Conservation (phyloP, 92 coral and sea anemone species). For the Epizoanthus illoricatus region DNA sequence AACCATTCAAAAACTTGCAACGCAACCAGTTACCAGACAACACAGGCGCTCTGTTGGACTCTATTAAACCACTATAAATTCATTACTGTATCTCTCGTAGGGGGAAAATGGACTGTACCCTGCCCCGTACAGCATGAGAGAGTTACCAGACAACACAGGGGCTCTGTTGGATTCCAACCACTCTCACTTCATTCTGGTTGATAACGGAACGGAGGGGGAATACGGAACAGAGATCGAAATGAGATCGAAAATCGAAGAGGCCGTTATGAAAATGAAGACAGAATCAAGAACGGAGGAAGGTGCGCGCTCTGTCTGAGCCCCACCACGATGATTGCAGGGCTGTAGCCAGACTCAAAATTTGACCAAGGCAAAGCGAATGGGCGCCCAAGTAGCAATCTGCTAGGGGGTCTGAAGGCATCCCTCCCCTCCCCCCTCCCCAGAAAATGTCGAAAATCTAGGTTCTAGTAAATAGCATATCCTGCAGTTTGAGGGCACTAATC, state of each 20-base stretch:
- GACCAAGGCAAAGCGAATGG: too few relatives aligned
- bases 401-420: too few relatives aligned
- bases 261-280: constrained; percentile 77
- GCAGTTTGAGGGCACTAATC: too few relatives aligned
- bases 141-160: constrained; percentile 60
- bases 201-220: constrained; percentile 80
- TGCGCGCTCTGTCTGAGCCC: constrained; percentile 6
- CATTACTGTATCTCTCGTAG: constrained; percentile 39
- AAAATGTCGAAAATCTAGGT: too few relatives aligned
- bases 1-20: too few relatives aligned
- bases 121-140: constrained; percentile 74
- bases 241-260: constrained; percentile 82
- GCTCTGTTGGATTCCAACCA: constrained; percentile 84
- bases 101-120: constrained; percentile 77
- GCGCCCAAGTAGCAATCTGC: too few relatives aligned
- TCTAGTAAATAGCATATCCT: too few relatives aligned
- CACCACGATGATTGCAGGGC: background rate
- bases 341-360: background rate
- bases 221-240: constrained; percentile 88
- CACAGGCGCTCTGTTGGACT: constrained; percentile 74
- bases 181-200: constrained; percentile 86
- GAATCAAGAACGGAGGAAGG: constrained; percentile 84
- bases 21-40: constrained; percentile 38
- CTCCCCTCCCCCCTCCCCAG: too few relatives aligned
- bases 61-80: constrained; percentile 77